Evolutionary conservation across 2,888 invertebrate species (phyloP).

Genomic region (Zhuqinia jingwanae): DNA sequence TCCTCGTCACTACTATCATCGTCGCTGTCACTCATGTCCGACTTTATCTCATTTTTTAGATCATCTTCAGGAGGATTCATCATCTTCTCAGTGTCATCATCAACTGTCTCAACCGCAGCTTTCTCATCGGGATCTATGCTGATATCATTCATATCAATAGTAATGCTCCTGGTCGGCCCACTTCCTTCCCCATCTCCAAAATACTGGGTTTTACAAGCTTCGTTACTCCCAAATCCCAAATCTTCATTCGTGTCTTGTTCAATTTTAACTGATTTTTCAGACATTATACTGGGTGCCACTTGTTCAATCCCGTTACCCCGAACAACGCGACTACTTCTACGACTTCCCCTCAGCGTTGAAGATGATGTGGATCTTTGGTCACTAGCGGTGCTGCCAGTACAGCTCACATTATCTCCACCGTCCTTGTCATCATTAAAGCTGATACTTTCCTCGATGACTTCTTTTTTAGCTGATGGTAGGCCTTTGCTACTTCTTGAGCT

Average conservation of each 20-base stretch:
- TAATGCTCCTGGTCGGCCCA: neutral
- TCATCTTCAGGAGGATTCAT: neutral
- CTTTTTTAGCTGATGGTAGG: neutral
- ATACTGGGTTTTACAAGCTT: neutral
- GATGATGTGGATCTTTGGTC: neutral
- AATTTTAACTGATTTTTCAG: neutral
- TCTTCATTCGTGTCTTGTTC: neutral
- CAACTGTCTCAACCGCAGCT: slow-evolving; percentile 13
- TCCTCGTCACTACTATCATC: slow-evolving; percentile 51
- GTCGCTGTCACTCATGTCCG: slow-evolving; percentile 22
- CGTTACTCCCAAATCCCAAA: neutral
- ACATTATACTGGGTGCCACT: too few species aligned
- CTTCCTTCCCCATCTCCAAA: neutral
- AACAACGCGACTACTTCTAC: neutral
- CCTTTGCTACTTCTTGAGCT: neutral
- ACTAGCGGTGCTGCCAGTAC: neutral
- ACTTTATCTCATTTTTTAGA: neutral
- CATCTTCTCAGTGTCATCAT: slow-evolving; percentile 7
- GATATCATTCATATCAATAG: neutral
- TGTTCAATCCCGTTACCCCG: neutral
- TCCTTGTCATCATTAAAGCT: neutral
- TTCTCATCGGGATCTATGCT: too few species aligned
- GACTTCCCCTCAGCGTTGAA: neutral
- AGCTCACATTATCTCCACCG: neutral
- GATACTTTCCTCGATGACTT: neutral